Evolutionary conservation across 2,113 vertebrate species (phyloP), one percentile per base, ranked within the genome.

Genomic region (Urocitellus parryii): DNA sequence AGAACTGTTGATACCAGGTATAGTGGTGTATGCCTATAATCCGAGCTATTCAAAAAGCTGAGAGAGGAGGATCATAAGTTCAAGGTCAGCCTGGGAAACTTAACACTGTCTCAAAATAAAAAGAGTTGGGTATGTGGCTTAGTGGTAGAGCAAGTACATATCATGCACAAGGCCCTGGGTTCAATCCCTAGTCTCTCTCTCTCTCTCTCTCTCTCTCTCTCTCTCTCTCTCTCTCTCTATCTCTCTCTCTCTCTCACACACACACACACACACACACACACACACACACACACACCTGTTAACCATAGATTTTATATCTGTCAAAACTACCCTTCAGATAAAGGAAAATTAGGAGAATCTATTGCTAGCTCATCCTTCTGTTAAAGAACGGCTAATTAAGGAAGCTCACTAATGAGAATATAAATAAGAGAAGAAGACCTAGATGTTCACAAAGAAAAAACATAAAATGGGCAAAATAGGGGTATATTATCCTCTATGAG

Each of bases 381-480:
- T 48, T 84, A 68, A 45, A 84, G 29, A 93, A 74, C 32, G 45
- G n/a, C 87, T 90, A 72, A 79, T 70, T n/a, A 70, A 88, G 61
- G 5, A 70, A 76, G 37, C 45, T 92, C 22, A 73, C 34, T 84
- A 45, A 72, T 61, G 6, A 39, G 76, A 87, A 91, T 74, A 16
- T 6, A 88, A 79, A 91, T 45, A 56, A 88, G 61, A 51, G 67
- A 56, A 83, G 72, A 65, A 88, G 63, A 29, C 32, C 29, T 67
- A 20, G 45, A 91, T 91, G 39, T 87, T 90, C n/a, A 83, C 24
- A 37, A 58, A 85, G 8, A 63, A 61, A 90, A 86, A 74, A 67
- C 74, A 85, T 67, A 24, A 72, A 94, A 81, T 61, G 48, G 27
- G 20, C 48, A 74, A 86, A 74, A 90, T 86, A 25, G 42, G 29